A percentile compares a stretch with the other conserved stretches of the same genome.
Conservation (phyloP, 2,797 vertebrate genomes). For the Halcyon badia region DNA sequence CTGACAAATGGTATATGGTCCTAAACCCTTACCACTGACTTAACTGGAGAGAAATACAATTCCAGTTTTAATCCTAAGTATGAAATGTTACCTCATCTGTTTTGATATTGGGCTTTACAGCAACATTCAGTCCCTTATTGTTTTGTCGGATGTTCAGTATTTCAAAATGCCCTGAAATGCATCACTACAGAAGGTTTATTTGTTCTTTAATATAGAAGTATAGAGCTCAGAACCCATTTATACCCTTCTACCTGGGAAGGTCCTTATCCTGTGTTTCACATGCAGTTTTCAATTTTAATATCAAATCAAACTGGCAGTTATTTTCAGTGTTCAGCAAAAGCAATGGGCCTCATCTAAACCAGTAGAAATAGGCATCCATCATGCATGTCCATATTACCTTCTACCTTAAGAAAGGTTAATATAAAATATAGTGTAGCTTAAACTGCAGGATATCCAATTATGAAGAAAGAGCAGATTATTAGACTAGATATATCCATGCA, state of each 20-base stretch:
- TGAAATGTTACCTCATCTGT: not conserved
- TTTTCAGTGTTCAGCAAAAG: not conserved
- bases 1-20: not conserved
- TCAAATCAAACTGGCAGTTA: not conserved
- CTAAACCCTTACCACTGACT: not conserved
- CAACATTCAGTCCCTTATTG: not conserved
- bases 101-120: not conserved
- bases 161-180: not conserved
- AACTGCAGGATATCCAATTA: conserved; percentile 58
- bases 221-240: not conserved
- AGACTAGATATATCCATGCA: conserved; percentile 24
- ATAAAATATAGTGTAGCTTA: conserved; percentile 33
- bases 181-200: not conserved
- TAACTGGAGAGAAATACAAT: not conserved
- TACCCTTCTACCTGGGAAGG: not conserved
- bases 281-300: not conserved
- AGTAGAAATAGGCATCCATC: conserved; percentile 20
- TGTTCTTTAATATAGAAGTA: not conserved
- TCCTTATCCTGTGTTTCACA: not conserved
- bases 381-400: conserved; percentile 43
- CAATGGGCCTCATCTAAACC: not conserved
- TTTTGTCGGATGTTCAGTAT: not conserved
- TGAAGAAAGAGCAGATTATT: conserved; percentile 59
- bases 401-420: conserved; percentile 51
- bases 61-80: not conserved